A percentile compares a stretch with the other conserved stretches of the same genome.
Conservation (phyloP, 2,797 vertebrate species). For the Distichodus sexfasciatus region DNA sequence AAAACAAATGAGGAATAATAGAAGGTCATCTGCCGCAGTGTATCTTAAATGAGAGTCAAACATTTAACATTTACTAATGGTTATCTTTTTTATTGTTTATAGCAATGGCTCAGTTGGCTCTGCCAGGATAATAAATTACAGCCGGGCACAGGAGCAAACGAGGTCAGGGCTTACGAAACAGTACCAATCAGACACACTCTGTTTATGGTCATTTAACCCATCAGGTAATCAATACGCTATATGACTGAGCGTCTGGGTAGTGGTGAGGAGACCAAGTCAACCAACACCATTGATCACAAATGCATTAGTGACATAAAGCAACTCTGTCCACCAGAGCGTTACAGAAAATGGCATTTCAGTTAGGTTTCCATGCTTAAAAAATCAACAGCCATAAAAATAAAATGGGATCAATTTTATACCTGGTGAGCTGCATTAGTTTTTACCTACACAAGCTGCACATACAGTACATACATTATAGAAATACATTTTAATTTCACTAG, state of each 20-base stretch:
- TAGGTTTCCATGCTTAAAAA: no score
- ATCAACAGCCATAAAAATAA: no score
- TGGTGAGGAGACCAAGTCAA: neutral
- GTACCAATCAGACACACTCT: neutral
- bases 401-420: no score
- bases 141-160: neutral
- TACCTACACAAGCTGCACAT: no score
- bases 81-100: neutral
- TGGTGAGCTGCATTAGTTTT: no score
- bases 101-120: neutral
- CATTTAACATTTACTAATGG: neutral
- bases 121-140: neutral
- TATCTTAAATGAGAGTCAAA: constrained; percentile 9
- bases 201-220: neutral
- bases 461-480: neutral
- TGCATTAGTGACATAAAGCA: neutral
- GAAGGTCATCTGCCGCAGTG: constrained; percentile 13
- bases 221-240: neutral
- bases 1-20: constrained; percentile 19
- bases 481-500: neutral
- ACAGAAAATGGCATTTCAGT: neutral
- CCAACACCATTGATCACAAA: neutral
- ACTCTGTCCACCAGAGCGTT: neutral
- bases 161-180: neutral
- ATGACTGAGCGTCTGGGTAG: neutral